Conservation (phyloP, 2,113 vertebrate genomes). For the Dicerorhinus sumatrensis region DNA sequence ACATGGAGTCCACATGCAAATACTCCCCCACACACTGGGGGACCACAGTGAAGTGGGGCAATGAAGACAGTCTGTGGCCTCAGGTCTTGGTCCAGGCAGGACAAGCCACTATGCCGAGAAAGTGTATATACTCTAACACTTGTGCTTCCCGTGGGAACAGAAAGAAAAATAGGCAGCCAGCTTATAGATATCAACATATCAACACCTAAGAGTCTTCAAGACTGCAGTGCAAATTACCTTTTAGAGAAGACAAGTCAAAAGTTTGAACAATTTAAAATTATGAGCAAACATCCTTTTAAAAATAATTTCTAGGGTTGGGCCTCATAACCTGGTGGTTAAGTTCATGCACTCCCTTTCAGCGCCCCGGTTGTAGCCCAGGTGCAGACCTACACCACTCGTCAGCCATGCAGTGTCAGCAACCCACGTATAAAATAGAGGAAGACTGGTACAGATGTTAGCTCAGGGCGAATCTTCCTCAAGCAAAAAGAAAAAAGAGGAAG, state of each 20-base stretch:
- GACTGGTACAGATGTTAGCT: too few species aligned
- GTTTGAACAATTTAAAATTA: conserved; percentile 6
- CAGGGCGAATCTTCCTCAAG: too few species aligned
- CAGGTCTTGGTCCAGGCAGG: background rate
- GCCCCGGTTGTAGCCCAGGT: too few species aligned
- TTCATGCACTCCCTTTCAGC: too few species aligned
- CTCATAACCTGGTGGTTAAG: too few species aligned
- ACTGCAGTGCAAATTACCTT: background rate
- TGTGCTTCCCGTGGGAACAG: background rate
- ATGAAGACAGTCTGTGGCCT: background rate
- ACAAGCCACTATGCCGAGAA: background rate
- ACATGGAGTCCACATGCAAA: background rate
- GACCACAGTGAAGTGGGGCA: background rate
- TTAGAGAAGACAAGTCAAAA: background rate
- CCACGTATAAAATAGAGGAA: too few species aligned
- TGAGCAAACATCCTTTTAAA: background rate
- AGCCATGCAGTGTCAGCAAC: too few species aligned
- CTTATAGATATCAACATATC: too few species aligned
- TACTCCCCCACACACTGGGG: background rate
- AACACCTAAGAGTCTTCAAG: background rate
- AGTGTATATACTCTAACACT: background rate
- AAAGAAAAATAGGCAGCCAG: background rate
- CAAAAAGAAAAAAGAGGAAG: too few species aligned
- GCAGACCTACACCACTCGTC: too few species aligned
- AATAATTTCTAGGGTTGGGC: background rate